Conservation (phyloP, 2,113 vertebrate genomes). For the Macquaria ambigua region DNA sequence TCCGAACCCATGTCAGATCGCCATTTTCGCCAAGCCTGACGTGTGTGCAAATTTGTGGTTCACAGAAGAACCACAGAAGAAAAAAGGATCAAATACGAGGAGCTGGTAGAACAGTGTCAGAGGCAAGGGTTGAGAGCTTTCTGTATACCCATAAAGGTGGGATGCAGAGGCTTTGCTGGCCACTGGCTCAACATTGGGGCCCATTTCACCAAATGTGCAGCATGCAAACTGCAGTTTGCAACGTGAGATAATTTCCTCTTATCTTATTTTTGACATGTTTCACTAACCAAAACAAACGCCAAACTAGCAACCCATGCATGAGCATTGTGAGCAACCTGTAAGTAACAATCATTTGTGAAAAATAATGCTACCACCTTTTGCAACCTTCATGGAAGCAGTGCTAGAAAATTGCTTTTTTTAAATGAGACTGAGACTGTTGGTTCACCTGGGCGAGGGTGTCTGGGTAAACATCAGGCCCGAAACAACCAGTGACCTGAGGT, state of each 20-base stretch:
- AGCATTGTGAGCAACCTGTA: neutral
- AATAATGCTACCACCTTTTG: neutral
- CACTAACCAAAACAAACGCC: constrained; percentile 29
- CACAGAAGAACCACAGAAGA: too few relatives aligned
- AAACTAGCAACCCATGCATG: neutral
- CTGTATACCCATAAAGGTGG: too few relatives aligned
- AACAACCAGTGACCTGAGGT: neutral
- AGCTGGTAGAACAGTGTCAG: too few relatives aligned
- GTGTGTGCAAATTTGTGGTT: too few relatives aligned
- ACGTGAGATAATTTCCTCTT: constrained; percentile 34
- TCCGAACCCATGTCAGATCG: too few relatives aligned
- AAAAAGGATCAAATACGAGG: too few relatives aligned
- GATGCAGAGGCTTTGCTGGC: too few relatives aligned
- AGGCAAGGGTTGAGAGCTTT: too few relatives aligned
- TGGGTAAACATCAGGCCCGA: neutral
- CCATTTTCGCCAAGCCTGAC: too few relatives aligned
- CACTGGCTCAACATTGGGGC: neutral
- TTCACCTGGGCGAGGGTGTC: neutral
- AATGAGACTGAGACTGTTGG: neutral
- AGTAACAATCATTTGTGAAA: constrained; percentile 4
- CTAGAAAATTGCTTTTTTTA: neutral
- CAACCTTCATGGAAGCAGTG: neutral
- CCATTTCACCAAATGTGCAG: constrained; percentile 41
- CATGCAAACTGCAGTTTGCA: constrained; percentile 37
- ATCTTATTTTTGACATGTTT: constrained; percentile 38